Base-by-base conservation (phyloP, 2,888 invertebrate species). In the Zootermopsis nevadensis region DNA sequence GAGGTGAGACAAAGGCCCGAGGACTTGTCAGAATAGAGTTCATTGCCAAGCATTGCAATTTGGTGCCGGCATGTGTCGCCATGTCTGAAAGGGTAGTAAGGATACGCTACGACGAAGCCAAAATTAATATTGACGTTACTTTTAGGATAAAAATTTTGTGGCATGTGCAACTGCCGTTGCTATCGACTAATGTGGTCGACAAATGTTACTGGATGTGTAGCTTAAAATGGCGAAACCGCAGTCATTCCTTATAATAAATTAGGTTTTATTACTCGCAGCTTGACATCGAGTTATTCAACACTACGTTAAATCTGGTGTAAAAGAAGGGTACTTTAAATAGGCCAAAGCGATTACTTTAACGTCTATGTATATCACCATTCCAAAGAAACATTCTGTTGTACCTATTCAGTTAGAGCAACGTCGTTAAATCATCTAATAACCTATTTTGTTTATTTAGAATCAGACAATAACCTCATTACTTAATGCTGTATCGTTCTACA, bases 171-270 rank as follows among this genome's bases (percentile, higher is more conserved):
- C 33, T n/a, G 24, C 24, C 74, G 31, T 12, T 69, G n/a, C 24
- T 74, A 74, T 74, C 42, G 74, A 74, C 24, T n/a, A 38, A n/a
- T 74, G 24, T 74, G n/a, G n/a, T 74, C 74, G 35, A 74, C 38
- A 74, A 38, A 31, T 31, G 2, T 1, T 69, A 8, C 69, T 0
- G 6, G 33, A 33, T 33, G 8, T 33, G 8, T n/a, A 33, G 31
- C 10, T 22, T 10, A 24, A 8, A 33, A 1, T 33, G 33, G 22
- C 15, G 69, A 69, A 38, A 2, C n/a, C 42, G 6, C 74, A 38
- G 38, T 33, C 74, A 38, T 74, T 38, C 38, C n/a, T 74, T 24
- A 74, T 74, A 74, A 72, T 72, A 72, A 72, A 22, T 74, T 24
- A 38, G 2, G 22, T 42, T 60, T 74, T 74, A 38, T 74, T 38